phyloP scores from a whole-genome alignment of 2,888 invertebrate genomes.

The Acleris holmiana region DNA sequence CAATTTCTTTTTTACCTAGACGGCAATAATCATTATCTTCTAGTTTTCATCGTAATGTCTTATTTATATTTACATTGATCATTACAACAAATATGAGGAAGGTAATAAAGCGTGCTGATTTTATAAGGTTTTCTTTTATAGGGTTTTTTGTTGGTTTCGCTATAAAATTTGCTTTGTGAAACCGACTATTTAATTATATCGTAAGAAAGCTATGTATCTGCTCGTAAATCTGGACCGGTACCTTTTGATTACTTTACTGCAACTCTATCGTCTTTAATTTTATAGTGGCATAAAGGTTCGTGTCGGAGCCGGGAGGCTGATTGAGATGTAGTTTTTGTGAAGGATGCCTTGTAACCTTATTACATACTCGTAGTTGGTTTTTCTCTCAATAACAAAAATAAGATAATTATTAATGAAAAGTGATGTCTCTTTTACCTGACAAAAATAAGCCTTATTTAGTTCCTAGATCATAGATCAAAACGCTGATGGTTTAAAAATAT shows the following conservation, averaged over 20 bases:
- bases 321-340: not conserved
- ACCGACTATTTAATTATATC: conserved; percentile 28
- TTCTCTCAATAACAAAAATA: too few species aligned
- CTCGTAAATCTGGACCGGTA: conserved; percentile 18
- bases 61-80: conserved; percentile 48
- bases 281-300: conserved; percentile 1
- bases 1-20: conserved; percentile 53
- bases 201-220: conserved; percentile 9
- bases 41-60: conserved; percentile 54
- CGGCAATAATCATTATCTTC: conserved; percentile 48
- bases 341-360: too few species aligned
- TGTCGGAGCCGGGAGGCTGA: not conserved
- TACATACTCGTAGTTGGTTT: too few species aligned
- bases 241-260: conserved; percentile 27
- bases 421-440: too few species aligned
- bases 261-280: conserved; percentile 15
- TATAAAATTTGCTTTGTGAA: conserved; percentile 24
- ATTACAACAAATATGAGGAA: conserved; percentile 11
- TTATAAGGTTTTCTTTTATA: conserved; percentile 19
- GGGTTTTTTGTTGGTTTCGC: conserved; percentile 16
- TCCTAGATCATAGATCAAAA: too few species aligned
- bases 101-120: conserved; percentile 40
- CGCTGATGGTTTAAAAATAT: too few species aligned
- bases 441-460: too few species aligned
- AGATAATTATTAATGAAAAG: too few species aligned